Percentiles rank a stretch among this genome's conserved stretches.
These are phyloP conservation scores for Saiga tatarica DNA, from an alignment of 2,113 vertebrate species.

Conservation along the genomic window DNA sequence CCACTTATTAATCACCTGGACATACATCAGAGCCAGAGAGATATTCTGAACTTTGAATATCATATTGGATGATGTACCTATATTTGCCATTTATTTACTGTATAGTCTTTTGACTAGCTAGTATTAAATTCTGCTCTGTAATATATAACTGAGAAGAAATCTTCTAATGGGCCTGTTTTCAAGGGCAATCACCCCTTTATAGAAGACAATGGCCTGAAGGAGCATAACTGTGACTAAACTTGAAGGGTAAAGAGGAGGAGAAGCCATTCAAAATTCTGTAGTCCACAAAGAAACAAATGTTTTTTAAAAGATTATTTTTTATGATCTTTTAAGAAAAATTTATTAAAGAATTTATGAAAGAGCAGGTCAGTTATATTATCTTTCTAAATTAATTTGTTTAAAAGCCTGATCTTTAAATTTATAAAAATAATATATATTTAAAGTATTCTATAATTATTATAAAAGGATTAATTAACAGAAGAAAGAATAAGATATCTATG, in stretches of 20 bases:
- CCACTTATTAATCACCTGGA: neutral
- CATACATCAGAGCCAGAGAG: neutral
- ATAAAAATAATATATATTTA: conserved; percentile 83
- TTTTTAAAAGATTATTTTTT: conserved; percentile 66
- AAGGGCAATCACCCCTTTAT: conserved; percentile 44
- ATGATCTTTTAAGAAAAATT: conserved; percentile 64
- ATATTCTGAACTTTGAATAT: neutral
- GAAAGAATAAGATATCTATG: conserved; percentile 79
- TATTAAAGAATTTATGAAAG: conserved; percentile 80
- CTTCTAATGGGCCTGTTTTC: conserved; percentile 28
- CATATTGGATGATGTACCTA: neutral
- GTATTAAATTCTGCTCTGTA: neutral
- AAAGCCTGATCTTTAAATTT: conserved; percentile 80
- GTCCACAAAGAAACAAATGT: conserved; percentile 64
- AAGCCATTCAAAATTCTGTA: conserved; percentile 10
- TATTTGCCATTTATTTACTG: neutral
- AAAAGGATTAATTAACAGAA: conserved; percentile 86
- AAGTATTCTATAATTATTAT: conserved; percentile 85
- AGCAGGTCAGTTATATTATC: conserved; percentile 80
- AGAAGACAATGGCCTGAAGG: conserved; percentile 47
- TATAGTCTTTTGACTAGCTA: neutral
- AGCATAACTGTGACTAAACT: conserved; percentile 34
- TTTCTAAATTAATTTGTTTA: conserved; percentile 81
- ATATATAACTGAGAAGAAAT: neutral
- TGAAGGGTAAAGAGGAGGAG: conserved; percentile 53